Evolutionary conservation across 2,113 vertebrate genomes (phyloP).

Genomic region (Oriolus oriolus): DNA sequence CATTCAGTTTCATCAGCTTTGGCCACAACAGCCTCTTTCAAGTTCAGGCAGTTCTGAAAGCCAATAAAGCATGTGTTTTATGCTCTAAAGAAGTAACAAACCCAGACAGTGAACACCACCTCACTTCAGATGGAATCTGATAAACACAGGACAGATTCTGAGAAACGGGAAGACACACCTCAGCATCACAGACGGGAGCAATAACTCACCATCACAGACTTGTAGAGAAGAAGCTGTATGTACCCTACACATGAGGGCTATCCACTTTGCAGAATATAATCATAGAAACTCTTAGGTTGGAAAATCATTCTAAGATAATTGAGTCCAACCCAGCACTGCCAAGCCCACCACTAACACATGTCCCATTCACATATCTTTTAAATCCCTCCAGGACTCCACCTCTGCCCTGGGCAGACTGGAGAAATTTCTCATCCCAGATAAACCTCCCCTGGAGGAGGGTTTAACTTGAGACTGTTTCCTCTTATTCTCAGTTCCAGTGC

Average conservation of each 20-base stretch:
- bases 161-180: neutral
- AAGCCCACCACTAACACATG: neutral
- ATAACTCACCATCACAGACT: neutral
- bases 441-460: neutral
- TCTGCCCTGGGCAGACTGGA: neutral
- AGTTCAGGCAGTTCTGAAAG: neutral
- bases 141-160: neutral
- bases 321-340: neutral
- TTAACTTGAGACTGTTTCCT: neutral
- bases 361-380: neutral
- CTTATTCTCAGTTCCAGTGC: neutral
- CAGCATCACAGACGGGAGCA: neutral
- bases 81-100: neutral
- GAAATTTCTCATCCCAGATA: neutral
- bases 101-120: neutral
- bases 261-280: neutral
- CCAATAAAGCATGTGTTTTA: neutral
- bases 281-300: neutral
- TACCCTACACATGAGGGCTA: neutral
- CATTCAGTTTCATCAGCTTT: no score
- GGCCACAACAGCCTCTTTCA: no score
- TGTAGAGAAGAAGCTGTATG: rapidly evolving
- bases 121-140: neutral
- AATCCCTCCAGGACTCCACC: no score
- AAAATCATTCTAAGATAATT: neutral